phyloP scores from a whole-genome alignment of 2,113 vertebrate genomes.

The Paradoxurus hermaphroditus region DNA sequence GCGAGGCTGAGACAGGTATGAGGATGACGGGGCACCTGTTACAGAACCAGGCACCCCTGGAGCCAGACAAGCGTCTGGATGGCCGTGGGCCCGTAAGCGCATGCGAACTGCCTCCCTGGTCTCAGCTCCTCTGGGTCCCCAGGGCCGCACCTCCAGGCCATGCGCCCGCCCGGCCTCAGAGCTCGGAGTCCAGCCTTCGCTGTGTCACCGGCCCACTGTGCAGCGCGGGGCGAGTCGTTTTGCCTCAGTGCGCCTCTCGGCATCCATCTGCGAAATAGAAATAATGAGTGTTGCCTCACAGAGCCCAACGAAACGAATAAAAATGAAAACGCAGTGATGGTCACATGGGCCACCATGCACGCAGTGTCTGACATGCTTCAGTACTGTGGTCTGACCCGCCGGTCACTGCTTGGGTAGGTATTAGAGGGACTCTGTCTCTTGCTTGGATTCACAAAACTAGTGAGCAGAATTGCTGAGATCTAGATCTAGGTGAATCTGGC shows the following conservation, averaged over 20 bases:
- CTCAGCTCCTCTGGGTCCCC: background rate
- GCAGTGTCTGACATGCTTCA: background rate
- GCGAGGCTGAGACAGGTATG: background rate
- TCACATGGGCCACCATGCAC: accelerated
- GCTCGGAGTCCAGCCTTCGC: background rate
- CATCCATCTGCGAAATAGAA: background rate
- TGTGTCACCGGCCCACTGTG: accelerated
- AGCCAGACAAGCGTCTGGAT: background rate
- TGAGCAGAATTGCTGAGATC: background rate
- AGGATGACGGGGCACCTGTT: background rate
- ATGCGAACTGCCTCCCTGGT: background rate
- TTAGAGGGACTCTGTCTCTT: background rate
- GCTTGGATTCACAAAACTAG: background rate
- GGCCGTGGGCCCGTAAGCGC: accelerated
- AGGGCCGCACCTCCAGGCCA: background rate
- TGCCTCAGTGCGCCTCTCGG: background rate
- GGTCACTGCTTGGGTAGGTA: background rate
- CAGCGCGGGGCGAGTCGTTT: background rate
- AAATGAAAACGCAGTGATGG: background rate
- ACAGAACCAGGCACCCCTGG: background rate
- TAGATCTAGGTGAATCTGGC: background rate
- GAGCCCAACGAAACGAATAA: background rate
- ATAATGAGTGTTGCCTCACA: background rate
- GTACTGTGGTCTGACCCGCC: background rate
- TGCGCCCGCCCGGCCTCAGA: background rate